phyloP scores from a whole-genome alignment of 2,888 invertebrate genomes.

The Orthonychiurus folsomi region DNA sequence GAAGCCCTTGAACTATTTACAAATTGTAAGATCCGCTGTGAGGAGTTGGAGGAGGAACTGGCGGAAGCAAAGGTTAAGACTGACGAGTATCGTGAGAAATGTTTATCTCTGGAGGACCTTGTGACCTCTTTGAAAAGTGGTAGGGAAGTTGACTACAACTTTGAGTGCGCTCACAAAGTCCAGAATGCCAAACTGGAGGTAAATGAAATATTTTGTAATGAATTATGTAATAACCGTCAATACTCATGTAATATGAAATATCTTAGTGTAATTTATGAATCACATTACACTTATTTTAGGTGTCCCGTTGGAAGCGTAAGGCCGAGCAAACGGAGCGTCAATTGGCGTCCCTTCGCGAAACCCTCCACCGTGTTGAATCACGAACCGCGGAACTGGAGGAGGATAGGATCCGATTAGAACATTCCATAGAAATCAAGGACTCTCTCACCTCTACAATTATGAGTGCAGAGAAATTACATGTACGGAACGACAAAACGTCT shows the following conservation, averaged over 20 bases:
- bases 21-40: slow-evolving; percentile 9
- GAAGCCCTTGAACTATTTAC: slow-evolving; percentile 18
- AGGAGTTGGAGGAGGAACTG: slow-evolving; percentile 16
- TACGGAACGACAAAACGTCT: not conserved
- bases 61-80: slow-evolving; percentile 10
- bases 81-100: slow-evolving; percentile 16
- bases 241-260: no score
- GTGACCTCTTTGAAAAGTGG: slow-evolving; percentile 14
- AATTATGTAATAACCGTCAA: no score
- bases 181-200: slow-evolving; percentile 2
- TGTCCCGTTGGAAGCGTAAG: slow-evolving; percentile 20
- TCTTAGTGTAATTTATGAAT: no score
- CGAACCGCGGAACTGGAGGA: slow-evolving; percentile 11
- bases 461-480: slow-evolving; percentile 6
- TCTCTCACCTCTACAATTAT: slow-evolving; percentile 11
- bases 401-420: slow-evolving; percentile 28
- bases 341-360: slow-evolving; percentile 12
- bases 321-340: slow-evolving; percentile 16
- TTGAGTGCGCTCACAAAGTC: not conserved
- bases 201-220: no score
- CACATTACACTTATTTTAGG: no score
- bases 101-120: slow-evolving; percentile 14
- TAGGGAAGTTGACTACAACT: not conserved
- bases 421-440: slow-evolving; percentile 19
- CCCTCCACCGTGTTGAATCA: not conserved